Conservation (phyloP, 2,888 invertebrate genomes). For the Lasioglossum malachurum region DNA sequence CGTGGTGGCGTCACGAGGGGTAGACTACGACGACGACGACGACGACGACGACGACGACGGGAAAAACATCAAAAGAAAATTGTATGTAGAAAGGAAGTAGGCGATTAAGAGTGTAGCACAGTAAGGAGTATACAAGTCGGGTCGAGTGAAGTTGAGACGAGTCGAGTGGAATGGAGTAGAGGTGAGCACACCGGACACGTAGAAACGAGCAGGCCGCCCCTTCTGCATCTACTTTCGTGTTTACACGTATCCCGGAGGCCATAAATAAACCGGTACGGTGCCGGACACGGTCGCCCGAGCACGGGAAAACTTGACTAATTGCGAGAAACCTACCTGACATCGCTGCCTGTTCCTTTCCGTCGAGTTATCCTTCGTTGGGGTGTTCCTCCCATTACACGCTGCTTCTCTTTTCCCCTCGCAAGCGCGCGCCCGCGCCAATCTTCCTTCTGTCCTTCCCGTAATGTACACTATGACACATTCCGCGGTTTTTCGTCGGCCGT, state of each 20-base stretch:
- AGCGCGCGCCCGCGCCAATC: constrained; percentile 8
- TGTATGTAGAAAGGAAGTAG: constrained; percentile 1
- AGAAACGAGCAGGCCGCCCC: constrained; percentile 40
- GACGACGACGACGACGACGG: not conserved
- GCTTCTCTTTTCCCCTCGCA: constrained; percentile 14
- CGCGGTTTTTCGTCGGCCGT: constrained; percentile 71
- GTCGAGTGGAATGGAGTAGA: constrained; percentile 17
- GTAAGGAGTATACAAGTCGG: constrained; percentile 6
- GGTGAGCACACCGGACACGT: constrained; percentile 15
- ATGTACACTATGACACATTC: constrained; percentile 69
- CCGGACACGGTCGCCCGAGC: constrained; percentile 63
- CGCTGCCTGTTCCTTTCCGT: constrained; percentile 68
- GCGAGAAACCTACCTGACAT: constrained; percentile 71
- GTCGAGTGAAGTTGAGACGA: constrained; percentile 8
- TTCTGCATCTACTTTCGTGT: constrained; percentile 69
- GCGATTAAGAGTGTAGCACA: constrained; percentile 27
- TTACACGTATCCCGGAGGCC: constrained; percentile 53
- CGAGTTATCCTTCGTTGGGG: constrained; percentile 65
- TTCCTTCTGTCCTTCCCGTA: constrained; percentile 49
- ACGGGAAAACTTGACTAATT: constrained; percentile 72
- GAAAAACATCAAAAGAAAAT: not conserved
- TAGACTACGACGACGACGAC: not conserved
- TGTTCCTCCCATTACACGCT: constrained; percentile 36
- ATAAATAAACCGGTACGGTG: constrained; percentile 67
- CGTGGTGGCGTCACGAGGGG: too few relatives aligned